Percentiles rank a stretch among this genome's conserved stretches.
phyloP scores from a whole-genome alignment of 2,888 invertebrate genomes.

The Malacosoma neustria region DNA sequence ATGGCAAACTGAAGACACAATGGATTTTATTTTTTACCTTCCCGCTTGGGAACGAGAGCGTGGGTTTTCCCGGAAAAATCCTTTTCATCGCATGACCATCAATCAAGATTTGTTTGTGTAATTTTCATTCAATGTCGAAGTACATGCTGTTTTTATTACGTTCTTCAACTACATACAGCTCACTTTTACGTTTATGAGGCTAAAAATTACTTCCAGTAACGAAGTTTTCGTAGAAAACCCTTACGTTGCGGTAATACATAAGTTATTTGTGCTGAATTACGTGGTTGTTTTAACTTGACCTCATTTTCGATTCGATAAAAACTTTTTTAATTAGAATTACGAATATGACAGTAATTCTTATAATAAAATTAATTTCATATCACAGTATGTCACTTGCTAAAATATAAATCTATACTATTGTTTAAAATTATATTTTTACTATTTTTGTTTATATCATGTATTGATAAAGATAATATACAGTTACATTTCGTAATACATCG shows the following conservation, averaged over 20 bases:
- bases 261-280: slow-evolving; percentile 13
- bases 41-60: slow-evolving; percentile 11
- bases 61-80: slow-evolving; percentile 13
- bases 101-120: slow-evolving; percentile 33
- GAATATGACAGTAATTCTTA: too few species aligned
- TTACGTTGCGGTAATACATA: slow-evolving; percentile 17
- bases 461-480: too few species aligned
- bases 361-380: too few species aligned
- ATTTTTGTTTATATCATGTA: too few species aligned
- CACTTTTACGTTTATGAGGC: neutral
- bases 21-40: slow-evolving; percentile 41
- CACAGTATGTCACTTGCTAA: too few species aligned
- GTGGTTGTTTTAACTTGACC: slow-evolving; percentile 14
- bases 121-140: slow-evolving; percentile 12
- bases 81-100: slow-evolving; percentile 30
- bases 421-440: too few species aligned
- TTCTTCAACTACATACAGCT: neutral
- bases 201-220: neutral
- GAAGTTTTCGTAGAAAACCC: slow-evolving; percentile 5
- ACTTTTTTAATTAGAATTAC: too few species aligned
- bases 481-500: too few species aligned
- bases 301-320: neutral
- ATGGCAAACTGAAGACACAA: slow-evolving; percentile 49
- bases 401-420: too few species aligned
- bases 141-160: slow-evolving; percentile 5